Evolutionary conservation across 2,888 invertebrate species (phyloP).

Genomic region (Dynastes grantii): DNA sequence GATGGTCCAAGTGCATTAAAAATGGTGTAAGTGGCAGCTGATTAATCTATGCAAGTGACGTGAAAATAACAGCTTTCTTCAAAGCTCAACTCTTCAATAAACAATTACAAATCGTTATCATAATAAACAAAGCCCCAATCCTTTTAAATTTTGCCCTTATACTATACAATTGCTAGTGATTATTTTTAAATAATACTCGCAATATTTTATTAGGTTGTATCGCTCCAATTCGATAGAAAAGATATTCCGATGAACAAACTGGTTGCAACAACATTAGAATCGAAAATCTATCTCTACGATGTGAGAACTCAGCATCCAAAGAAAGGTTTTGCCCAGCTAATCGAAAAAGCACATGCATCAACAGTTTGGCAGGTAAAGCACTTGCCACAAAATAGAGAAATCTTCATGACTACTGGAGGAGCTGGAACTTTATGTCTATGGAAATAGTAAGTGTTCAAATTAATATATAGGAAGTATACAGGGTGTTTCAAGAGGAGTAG

Average conservation of each 20-base stretch:
- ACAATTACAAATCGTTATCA: no score
- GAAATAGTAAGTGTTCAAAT: conserved; percentile 85
- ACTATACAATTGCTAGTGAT: no score
- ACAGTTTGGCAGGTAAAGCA: conserved; percentile 93
- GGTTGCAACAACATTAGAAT: conserved; percentile 92
- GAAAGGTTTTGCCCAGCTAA: conserved; percentile 86
- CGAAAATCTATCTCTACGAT: conserved; percentile 92
- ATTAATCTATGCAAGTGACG: no score
- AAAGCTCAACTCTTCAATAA: no score
- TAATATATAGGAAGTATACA: no score
- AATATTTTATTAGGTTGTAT: conserved; percentile 77
- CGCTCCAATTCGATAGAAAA: conserved; percentile 91
- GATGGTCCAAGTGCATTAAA: conserved; percentile 94
- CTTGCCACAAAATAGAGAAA: conserved; percentile 93
- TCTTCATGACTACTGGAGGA: conserved; percentile 93
- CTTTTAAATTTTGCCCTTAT: no score
- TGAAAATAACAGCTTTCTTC: no score
- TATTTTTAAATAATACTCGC: background rate
- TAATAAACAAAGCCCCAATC: no score
- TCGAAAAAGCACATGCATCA: conserved; percentile 74
- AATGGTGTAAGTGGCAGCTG: conserved; percentile 81
- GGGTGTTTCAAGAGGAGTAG: no score
- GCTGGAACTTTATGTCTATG: conserved; percentile 93
- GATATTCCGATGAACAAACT: conserved; percentile 97
- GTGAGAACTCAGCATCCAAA: conserved; percentile 89